Evolutionary conservation across 2,888 invertebrate species (phyloP).

Genomic region (Synanthedon tipuliformis): DNA sequence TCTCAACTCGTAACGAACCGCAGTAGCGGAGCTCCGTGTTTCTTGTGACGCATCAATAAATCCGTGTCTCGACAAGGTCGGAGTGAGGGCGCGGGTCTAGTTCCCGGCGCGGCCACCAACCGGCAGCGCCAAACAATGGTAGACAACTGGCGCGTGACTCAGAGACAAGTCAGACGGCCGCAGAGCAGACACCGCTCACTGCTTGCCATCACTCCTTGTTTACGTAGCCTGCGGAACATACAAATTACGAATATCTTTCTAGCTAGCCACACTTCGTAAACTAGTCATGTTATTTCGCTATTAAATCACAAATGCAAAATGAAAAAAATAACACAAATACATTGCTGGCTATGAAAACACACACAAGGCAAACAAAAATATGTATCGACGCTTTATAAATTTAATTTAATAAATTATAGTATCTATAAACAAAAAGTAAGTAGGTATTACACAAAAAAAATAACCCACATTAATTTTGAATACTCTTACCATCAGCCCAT

Average conservation of each 20-base stretch:
- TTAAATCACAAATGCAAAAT: background rate
- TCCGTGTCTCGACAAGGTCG: slow-evolving; percentile 66
- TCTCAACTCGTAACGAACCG: too few relatives aligned
- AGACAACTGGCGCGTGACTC: slow-evolving; percentile 47
- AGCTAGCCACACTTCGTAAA: too few relatives aligned
- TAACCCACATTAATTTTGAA: too few relatives aligned
- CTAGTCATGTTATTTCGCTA: background rate
- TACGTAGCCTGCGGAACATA: slow-evolving; percentile 1
- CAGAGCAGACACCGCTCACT: background rate
- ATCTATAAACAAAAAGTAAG: too few relatives aligned
- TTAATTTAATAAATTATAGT: too few relatives aligned
- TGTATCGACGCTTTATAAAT: too few relatives aligned
- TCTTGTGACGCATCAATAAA: slow-evolving; percentile 59
- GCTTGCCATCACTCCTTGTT: background rate
- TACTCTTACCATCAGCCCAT: too few relatives aligned
- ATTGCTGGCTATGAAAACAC: too few relatives aligned
- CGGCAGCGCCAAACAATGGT: slow-evolving; percentile 36
- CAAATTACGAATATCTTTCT: background rate
- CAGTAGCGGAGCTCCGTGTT: background rate
- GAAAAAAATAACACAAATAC: too few relatives aligned
- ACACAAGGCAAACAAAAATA: too few relatives aligned
- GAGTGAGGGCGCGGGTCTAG: slow-evolving; percentile 56
- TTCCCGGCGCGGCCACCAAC: slow-evolving; percentile 20
- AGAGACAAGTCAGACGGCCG: slow-evolving; percentile 12
- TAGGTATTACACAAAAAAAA: too few relatives aligned